A percentile compares a stretch with the other conserved stretches of the same genome.
phyloP scores from a whole-genome alignment of 2,113 vertebrate genomes.

The Potamarius usumacintae region DNA sequence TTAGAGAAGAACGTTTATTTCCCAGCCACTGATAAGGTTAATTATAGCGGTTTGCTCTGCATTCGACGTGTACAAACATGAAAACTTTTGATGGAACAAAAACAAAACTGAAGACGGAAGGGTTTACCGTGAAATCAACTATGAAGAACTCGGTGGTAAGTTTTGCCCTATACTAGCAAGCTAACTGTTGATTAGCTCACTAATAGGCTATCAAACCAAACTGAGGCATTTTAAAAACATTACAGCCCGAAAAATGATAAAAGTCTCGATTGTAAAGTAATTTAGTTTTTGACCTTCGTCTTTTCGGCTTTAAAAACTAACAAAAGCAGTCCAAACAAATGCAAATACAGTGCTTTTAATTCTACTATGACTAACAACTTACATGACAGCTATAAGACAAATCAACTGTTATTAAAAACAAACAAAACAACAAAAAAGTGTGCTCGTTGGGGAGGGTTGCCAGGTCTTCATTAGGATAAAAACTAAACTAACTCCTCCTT shows the following conservation, averaged over 20 bases:
- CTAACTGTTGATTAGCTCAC: background rate
- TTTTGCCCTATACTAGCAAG: background rate
- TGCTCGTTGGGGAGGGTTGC: background rate
- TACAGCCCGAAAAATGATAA: background rate
- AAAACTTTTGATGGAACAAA: constrained; percentile 49
- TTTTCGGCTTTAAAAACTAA: background rate
- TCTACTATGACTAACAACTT: background rate
- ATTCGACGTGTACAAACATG: constrained; percentile 42
- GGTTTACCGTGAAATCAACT: constrained; percentile 67
- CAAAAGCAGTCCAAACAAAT: background rate
- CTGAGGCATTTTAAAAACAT: no score
- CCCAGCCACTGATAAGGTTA: no score
- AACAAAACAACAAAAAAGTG: background rate
- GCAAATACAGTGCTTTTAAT: background rate
- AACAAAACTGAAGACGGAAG: constrained; percentile 56
- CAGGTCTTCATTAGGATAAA: background rate
- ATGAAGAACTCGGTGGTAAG: constrained; percentile 74
- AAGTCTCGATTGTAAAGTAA: background rate
- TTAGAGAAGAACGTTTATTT: background rate
- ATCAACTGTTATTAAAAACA: no score
- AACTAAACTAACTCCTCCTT: background rate
- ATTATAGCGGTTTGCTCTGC: background rate
- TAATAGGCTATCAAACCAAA: background rate
- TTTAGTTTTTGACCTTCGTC: background rate
- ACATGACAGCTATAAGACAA: no score